A percentile compares a stretch with the other conserved stretches of the same genome.
Conservation (phyloP, 2,888 invertebrate species). For the Cephalotes varians region DNA sequence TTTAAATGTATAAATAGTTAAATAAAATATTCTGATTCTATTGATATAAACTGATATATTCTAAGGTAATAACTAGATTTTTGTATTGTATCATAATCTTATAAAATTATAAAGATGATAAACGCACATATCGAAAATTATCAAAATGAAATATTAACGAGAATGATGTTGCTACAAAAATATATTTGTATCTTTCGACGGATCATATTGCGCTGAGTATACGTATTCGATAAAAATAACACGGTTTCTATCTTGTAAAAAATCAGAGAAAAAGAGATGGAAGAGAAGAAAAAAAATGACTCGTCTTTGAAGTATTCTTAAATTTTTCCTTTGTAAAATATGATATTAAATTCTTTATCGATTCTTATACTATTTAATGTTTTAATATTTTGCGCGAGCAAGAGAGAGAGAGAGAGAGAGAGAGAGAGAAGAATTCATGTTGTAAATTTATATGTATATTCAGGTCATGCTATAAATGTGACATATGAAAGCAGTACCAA, state of each 20-base stretch:
- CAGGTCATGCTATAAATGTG: constrained; percentile 39
- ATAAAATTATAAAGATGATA: constrained; percentile 20
- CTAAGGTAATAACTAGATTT: too few species aligned
- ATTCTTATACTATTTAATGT: background rate
- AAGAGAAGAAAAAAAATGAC: constrained; percentile 46
- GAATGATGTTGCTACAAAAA: constrained; percentile 65
- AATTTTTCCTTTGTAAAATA: constrained; percentile 3
- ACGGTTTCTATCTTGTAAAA: constrained; percentile 82
- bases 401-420: background rate
- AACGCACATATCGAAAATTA: background rate
- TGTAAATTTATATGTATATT: constrained; percentile 31
- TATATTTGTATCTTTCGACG: constrained; percentile 78
- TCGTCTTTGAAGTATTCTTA: constrained; percentile 19
- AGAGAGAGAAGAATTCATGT: background rate
- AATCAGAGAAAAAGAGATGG: constrained; percentile 54
- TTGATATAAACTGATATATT: background rate
- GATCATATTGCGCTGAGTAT: constrained; percentile 79
- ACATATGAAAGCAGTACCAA: background rate
- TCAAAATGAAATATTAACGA: constrained; percentile 24
- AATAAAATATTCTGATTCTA: background rate
- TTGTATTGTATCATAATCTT: background rate
- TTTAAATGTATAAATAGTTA: background rate
- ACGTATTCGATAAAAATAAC: constrained; percentile 86
- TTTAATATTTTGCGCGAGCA: background rate
- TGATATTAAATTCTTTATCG: background rate